Evolutionary conservation across 2,888 invertebrate species (phyloP).

Genomic region (Allophyes oxyacanthae): DNA sequence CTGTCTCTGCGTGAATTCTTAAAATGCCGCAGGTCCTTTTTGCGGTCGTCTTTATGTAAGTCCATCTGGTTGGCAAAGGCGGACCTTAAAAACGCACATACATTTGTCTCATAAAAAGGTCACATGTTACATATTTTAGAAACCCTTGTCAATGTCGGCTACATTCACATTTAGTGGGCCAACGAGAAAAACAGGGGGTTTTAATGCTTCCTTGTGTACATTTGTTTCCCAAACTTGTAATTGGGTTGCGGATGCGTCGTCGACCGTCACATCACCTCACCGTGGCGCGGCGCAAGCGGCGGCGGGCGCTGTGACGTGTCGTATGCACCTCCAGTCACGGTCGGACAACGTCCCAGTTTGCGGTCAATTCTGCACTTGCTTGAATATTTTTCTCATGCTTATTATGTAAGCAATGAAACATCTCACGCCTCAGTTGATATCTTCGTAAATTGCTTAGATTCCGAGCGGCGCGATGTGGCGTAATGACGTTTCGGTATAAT

Average conservation of each 20-base stretch:
- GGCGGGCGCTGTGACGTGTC: slow-evolving; percentile 18
- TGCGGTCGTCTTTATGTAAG: slow-evolving; percentile 38
- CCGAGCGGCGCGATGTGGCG: background rate
- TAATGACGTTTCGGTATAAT: background rate
- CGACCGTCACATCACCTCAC: slow-evolving; percentile 32
- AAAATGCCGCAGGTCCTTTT: slow-evolving; percentile 26
- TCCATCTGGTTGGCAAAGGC: slow-evolving; percentile 42
- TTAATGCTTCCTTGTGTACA: slow-evolving; percentile 12
- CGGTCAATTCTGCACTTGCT: slow-evolving; percentile 64
- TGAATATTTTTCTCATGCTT: slow-evolving; percentile 58
- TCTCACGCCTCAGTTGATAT: slow-evolving; percentile 20
- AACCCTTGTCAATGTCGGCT: slow-evolving; percentile 73
- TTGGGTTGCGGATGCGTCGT: slow-evolving; percentile 32
- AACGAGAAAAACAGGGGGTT: slow-evolving; percentile 29
- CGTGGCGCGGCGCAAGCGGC: background rate
- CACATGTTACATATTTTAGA: slow-evolving; percentile 61
- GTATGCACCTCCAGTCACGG: slow-evolving; percentile 71
- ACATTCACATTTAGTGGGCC: slow-evolving; percentile 52
- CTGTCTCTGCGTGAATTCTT: slow-evolving; percentile 40
- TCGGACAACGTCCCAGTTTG: slow-evolving; percentile 74
- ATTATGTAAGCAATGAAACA: slow-evolving; percentile 55
- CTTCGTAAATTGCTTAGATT: slow-evolving; percentile 23
- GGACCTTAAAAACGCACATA: slow-evolving; percentile 51
- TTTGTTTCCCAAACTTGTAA: slow-evolving; percentile 33
- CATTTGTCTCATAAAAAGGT: slow-evolving; percentile 60